Conservation (phyloP, 2,888 invertebrate species). For the Ochropleura plecta region DNA sequence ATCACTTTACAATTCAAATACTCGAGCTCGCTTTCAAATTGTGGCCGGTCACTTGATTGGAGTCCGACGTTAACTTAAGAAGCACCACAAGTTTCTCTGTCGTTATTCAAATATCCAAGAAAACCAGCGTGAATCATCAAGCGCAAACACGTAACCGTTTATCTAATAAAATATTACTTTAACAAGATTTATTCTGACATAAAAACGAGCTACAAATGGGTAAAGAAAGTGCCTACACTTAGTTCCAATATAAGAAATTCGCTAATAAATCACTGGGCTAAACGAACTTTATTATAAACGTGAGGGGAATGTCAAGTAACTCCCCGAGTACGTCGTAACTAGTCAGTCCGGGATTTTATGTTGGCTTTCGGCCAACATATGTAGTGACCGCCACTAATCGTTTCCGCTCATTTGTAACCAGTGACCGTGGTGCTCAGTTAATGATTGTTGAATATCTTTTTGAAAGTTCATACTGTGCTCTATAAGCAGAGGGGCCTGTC, state of each 20-base stretch:
- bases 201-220: slow-evolving; percentile 18
- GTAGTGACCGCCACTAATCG: slow-evolving; percentile 59
- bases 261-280: slow-evolving; percentile 56
- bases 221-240: slow-evolving; percentile 33
- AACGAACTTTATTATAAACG: slow-evolving; percentile 57
- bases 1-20: slow-evolving; percentile 7
- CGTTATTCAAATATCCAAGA: slow-evolving; percentile 8
- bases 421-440: slow-evolving; percentile 16
- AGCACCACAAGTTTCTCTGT: not conserved
- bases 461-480: not conserved
- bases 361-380: slow-evolving; percentile 61
- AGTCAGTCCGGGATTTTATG: slow-evolving; percentile 58
- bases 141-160: not conserved
- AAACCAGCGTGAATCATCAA: slow-evolving; percentile 2
- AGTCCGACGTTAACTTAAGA: not conserved
- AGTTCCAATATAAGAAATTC: slow-evolving; percentile 46
- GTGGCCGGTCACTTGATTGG: slow-evolving; percentile 8
- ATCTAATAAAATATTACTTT: slow-evolving; percentile 33
- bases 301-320: slow-evolving; percentile 55
- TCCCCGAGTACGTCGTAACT: slow-evolving; percentile 31
- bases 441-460: slow-evolving; percentile 39
- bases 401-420: slow-evolving; percentile 55
- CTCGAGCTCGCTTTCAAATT: not conserved
- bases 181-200: slow-evolving; percentile 31
- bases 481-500: not conserved